These are phyloP conservation scores for Caranx melampygus DNA, from an alignment of 2,113 vertebrate genomes.

Conservation along the genomic window DNA sequence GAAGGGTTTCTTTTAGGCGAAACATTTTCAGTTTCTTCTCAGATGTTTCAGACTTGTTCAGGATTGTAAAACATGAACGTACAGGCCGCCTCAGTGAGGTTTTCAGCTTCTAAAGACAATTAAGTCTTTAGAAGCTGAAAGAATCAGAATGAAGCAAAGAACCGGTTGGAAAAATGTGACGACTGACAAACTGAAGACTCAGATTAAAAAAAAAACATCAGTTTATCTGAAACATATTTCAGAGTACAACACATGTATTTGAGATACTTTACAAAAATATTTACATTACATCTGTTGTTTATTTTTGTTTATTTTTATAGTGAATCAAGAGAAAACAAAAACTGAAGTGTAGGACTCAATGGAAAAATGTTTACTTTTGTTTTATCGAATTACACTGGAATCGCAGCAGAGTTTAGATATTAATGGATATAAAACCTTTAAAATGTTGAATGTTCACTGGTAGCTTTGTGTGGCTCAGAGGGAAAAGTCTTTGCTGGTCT, in stretches of 20 bases:
- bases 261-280: slow-evolving; percentile 82
- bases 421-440: slow-evolving; percentile 7
- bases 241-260: slow-evolving; percentile 68
- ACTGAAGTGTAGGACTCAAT: background rate
- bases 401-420: slow-evolving; percentile 4
- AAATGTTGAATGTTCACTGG: slow-evolving; percentile 20
- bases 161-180: background rate
- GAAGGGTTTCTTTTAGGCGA: too few relatives aligned
- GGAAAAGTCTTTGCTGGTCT: slow-evolving; percentile 11
- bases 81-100: too few relatives aligned
- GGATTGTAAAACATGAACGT: too few relatives aligned
- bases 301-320: slow-evolving; percentile 40
- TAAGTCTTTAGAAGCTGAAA: too few relatives aligned
- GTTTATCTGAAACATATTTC: slow-evolving; percentile 75
- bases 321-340: slow-evolving; percentile 26
- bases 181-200: slow-evolving; percentile 36
- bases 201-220: slow-evolving; percentile 40
- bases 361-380: slow-evolving; percentile 7
- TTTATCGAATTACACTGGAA: slow-evolving; percentile 19
- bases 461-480: slow-evolving; percentile 4
- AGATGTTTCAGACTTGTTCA: too few relatives aligned
- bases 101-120: too few relatives aligned
- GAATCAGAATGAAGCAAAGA: too few relatives aligned
- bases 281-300: slow-evolving; percentile 74
- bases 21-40: too few relatives aligned